phyloP scores from a whole-genome alignment of 2,888 invertebrate genomes.

The Crioceris asparagi region DNA sequence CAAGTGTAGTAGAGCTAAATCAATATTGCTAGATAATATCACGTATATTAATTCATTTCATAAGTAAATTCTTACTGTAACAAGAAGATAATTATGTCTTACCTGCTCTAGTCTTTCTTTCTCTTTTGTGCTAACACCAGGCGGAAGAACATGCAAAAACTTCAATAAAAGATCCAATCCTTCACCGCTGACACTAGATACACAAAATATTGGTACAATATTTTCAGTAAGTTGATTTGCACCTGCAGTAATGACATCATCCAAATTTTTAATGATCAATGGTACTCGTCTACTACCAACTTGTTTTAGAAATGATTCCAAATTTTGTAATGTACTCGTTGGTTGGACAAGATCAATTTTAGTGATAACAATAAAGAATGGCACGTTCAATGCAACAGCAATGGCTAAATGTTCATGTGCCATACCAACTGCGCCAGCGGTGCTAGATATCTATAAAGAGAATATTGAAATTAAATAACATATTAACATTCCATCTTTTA shows the following conservation, averaged over 20 bases:
- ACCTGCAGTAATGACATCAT: conserved; percentile 67
- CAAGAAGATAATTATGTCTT: conserved; percentile 2
- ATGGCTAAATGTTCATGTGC: conserved; percentile 88
- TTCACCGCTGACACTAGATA: conserved; percentile 83
- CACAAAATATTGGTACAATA: conserved; percentile 70
- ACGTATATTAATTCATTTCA: too few species aligned
- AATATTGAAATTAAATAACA: not conserved
- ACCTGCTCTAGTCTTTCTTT: conserved; percentile 60
- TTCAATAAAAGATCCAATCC: conserved; percentile 74
- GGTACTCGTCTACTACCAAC: conserved; percentile 56
- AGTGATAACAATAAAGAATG: conserved; percentile 88
- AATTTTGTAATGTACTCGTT: conserved; percentile 42
- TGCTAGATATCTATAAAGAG: conserved; percentile 58
- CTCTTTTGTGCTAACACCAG: conserved; percentile 52
- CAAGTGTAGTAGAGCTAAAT: too few species aligned
- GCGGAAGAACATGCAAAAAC: conserved; percentile 75
- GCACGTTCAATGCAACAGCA: conserved; percentile 68
- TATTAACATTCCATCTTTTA: conserved; percentile 2
- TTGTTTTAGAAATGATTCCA: conserved; percentile 53
- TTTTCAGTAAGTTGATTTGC: conserved; percentile 53
- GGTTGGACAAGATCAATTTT: conserved; percentile 80
- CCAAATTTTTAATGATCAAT: conserved; percentile 51
- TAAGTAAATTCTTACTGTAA: too few species aligned
- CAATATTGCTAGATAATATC: too few species aligned
- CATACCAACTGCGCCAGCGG: conserved; percentile 69